Evolutionary conservation across 23 tunicate genomes (phyloP).

Genomic region (Clavelina lepadiformis): DNA sequence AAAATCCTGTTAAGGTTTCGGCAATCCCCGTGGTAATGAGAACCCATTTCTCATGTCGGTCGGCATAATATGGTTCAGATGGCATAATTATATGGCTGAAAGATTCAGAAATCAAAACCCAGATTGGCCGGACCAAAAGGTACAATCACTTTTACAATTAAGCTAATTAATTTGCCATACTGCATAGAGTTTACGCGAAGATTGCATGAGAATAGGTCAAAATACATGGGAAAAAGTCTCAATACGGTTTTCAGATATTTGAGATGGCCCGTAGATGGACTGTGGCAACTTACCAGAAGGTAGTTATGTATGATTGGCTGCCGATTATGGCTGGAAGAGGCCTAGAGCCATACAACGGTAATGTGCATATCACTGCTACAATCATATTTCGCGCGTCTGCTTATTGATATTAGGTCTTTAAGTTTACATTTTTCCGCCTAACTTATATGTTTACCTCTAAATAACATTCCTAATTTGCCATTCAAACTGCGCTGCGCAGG

Average conservation of each 20-base stretch:
- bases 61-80: constrained; percentile 83
- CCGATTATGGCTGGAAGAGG: constrained; percentile 29
- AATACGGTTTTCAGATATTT: constrained; percentile 71
- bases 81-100: constrained; percentile 81
- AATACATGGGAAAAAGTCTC: too few species aligned
- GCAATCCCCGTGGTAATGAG: constrained; percentile 87
- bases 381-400: too few species aligned
- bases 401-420: too few species aligned
- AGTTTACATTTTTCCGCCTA: too few species aligned
- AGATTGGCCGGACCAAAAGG: constrained; percentile 78
- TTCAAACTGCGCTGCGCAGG: too few species aligned
- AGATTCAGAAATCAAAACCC: constrained; percentile 48
- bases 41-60: constrained; percentile 86
- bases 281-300: constrained; percentile 71
- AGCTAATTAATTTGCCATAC: background rate
- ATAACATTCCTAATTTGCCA: too few species aligned
- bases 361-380: too few species aligned
- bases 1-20: constrained; percentile 51
- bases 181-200: background rate
- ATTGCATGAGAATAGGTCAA: background rate
- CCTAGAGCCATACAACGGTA: constrained; percentile 59
- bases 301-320: constrained; percentile 71
- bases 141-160: constrained; percentile 3
- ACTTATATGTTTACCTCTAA: too few species aligned
- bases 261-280: constrained; percentile 56